A percentile compares a stretch with the other conserved stretches of the same genome.
Conservation (phyloP, 1,140 invertebrate species). For the Danaus melanippus region DNA sequence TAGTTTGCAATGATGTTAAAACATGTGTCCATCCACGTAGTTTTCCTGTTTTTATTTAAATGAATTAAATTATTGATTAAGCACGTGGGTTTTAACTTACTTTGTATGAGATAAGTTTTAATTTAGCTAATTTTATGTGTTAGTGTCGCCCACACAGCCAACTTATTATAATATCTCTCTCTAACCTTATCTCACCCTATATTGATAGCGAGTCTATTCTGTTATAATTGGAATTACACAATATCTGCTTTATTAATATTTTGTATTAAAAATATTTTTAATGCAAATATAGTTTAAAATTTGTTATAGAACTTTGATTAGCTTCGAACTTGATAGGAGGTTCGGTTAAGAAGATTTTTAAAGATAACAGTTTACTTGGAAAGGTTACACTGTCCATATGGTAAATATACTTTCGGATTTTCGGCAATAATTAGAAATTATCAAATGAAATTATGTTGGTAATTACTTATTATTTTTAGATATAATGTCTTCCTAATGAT, state of each 20-base stretch:
- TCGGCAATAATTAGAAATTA: too few species aligned
- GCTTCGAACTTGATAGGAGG: too few species aligned
- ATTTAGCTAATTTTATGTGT: too few species aligned
- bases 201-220: constrained; percentile 9
- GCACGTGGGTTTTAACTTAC: constrained; percentile 8
- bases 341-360: too few species aligned
- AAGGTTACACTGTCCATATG: too few species aligned
- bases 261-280: constrained; percentile 1
- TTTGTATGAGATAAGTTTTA: not conserved
- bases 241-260: not conserved
- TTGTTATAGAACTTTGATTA: too few species aligned
- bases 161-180: constrained; percentile 21
- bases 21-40: not conserved
- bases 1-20: constrained; percentile 7
- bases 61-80: not conserved
- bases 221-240: constrained; percentile 11
- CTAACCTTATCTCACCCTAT: constrained; percentile 17
- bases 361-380: too few species aligned
- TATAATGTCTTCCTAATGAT: too few species aligned
- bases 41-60: constrained; percentile 4
- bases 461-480: too few species aligned
- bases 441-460: too few species aligned
- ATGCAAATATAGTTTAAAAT: too few species aligned
- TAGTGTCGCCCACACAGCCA: constrained; percentile 17
- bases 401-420: too few species aligned